Conservation (phyloP, 1,140 invertebrate genomes). For the Acromyrmex echinatior region DNA sequence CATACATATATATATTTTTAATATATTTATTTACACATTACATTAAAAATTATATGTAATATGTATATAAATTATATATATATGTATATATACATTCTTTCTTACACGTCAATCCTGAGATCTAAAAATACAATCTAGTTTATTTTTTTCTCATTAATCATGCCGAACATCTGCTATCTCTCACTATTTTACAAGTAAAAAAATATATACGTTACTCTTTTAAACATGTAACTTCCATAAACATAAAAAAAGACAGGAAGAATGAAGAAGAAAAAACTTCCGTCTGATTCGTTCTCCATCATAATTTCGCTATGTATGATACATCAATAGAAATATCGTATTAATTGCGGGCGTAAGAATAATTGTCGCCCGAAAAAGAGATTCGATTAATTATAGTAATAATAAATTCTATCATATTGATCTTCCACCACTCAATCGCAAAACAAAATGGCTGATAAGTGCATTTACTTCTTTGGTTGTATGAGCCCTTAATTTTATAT, state of each 20-base stretch:
- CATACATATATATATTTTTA: slow-evolving; percentile 16
- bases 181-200: slow-evolving; percentile 78
- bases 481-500: slow-evolving; percentile 75
- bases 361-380: slow-evolving; percentile 31
- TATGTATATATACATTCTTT: slow-evolving; percentile 21
- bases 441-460: slow-evolving; percentile 66
- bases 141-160: slow-evolving; percentile 31
- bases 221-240: slow-evolving; percentile 65
- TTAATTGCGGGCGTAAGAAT: slow-evolving; percentile 33
- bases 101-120: slow-evolving; percentile 66
- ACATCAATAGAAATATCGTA: slow-evolving; percentile 50
- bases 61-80: neutral
- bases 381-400: slow-evolving; percentile 61
- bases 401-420: slow-evolving; percentile 51
- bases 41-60: neutral
- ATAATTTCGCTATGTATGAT: slow-evolving; percentile 25
- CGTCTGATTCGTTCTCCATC: slow-evolving; percentile 35
- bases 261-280: slow-evolving; percentile 55
- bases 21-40: slow-evolving; percentile 6
- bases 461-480: slow-evolving; percentile 80
- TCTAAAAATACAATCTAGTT: slow-evolving; percentile 73
- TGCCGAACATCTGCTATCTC: slow-evolving; percentile 60
- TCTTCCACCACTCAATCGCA: slow-evolving; percentile 47
- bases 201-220: slow-evolving; percentile 79
- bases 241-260: slow-evolving; percentile 73